phyloP scores from a whole-genome alignment of 2,888 invertebrate genomes.

The Creontiades dilutus region DNA sequence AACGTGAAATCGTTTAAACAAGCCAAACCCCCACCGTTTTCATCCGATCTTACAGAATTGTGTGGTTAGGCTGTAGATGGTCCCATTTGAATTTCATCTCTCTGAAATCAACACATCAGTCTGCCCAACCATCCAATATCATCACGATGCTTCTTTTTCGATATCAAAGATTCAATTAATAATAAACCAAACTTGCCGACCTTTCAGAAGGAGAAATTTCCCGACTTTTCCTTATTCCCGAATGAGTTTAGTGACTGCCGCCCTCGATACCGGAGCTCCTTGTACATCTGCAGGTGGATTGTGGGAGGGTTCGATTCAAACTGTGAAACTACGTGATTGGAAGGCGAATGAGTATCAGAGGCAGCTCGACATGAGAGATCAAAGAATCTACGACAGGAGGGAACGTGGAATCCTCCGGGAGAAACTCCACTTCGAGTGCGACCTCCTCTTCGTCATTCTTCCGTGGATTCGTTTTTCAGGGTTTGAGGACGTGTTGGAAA shows the following conservation, averaged over 20 bases:
- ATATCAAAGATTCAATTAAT: too few relatives aligned
- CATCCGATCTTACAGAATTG: too few relatives aligned
- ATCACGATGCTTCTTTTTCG: too few relatives aligned
- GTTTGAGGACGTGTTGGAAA: neutral
- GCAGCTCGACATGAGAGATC: neutral
- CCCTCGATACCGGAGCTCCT: neutral
- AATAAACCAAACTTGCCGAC: too few relatives aligned
- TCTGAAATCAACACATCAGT: too few relatives aligned
- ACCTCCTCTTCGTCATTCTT: neutral
- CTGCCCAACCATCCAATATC: too few relatives aligned
- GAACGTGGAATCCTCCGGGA: neutral
- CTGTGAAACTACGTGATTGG: slow-evolving; percentile 39
- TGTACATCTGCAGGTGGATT: neutral
- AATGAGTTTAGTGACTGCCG: neutral
- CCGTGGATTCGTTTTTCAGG: neutral
- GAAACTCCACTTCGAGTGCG: neutral
- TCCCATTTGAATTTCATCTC: too few relatives aligned
- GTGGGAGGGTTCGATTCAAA: neutral
- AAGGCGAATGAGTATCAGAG: neutral
- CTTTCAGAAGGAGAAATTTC: neutral
- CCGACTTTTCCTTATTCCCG: neutral
- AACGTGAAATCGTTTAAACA: too few relatives aligned
- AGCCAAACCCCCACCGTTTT: too few relatives aligned
- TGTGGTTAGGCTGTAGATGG: too few relatives aligned
- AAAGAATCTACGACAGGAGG: neutral